These are phyloP conservation scores for Chouioia cunea DNA, from an alignment of 2,888 invertebrate species.

Conservation along the genomic window DNA sequence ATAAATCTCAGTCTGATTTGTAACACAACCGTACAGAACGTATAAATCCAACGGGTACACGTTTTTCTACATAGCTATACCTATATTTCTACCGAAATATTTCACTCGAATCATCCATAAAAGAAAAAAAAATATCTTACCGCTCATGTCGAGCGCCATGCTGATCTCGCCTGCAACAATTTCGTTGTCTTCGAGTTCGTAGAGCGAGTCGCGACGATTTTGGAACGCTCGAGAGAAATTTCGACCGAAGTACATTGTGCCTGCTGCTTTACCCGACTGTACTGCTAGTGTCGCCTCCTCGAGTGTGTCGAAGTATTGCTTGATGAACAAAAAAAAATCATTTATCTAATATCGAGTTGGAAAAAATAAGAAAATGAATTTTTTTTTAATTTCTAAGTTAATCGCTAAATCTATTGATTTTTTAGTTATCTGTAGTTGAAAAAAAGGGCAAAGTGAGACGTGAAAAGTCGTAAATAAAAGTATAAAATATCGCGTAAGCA, in stretches of 20 bases:
- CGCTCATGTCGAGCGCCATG: constrained; percentile 82
- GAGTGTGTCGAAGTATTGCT: constrained; percentile 70
- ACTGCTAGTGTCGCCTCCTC: constrained; percentile 73
- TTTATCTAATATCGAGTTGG: background rate
- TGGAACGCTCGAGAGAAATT: constrained; percentile 81
- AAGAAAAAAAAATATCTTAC: constrained; percentile 61
- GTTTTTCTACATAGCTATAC: background rate
- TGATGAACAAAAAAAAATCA: constrained; percentile 34
- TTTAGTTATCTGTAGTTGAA: too few relatives aligned
- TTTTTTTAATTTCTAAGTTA: too few relatives aligned
- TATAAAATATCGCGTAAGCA: too few relatives aligned
- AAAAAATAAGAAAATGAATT: too few relatives aligned
- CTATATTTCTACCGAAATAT: background rate
- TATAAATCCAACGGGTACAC: too few relatives aligned
- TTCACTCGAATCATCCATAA: background rate
- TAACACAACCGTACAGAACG: background rate
- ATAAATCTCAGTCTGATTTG: constrained; percentile 16
- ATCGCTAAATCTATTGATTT: too few relatives aligned
- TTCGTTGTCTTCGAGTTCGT: constrained; percentile 63
- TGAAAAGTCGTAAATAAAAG: too few relatives aligned
- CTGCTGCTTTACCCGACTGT: constrained; percentile 72
- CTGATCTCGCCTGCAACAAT: constrained; percentile 72
- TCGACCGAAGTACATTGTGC: constrained; percentile 76
- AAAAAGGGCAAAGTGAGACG: too few relatives aligned
- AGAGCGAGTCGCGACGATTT: constrained; percentile 71